phyloP scores from a whole-genome alignment of 35 echinoderm and acorn worm species.

The Heliocidaris tuberculata region DNA sequence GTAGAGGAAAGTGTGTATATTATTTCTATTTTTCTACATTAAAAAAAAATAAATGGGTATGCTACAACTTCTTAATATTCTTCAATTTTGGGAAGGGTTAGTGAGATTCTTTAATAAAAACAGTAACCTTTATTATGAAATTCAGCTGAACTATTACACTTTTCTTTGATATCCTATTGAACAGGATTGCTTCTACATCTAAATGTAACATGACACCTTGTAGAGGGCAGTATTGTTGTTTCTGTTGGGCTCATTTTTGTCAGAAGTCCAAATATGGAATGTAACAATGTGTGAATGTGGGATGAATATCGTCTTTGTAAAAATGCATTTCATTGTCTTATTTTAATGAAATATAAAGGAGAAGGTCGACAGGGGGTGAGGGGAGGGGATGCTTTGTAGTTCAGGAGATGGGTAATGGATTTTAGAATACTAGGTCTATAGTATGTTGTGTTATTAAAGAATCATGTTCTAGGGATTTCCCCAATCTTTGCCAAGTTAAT shows the following conservation, averaged over 20 bases:
- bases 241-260: background rate
- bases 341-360: no score
- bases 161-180: background rate
- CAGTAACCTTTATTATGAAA: background rate
- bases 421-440: background rate
- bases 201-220: background rate
- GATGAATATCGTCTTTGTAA: no score
- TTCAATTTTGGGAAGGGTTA: no score
- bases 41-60: no score
- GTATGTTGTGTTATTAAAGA: background rate
- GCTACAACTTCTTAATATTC: no score
- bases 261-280: no score
- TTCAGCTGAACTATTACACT: background rate
- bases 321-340: no score
- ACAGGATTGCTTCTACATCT: background rate
- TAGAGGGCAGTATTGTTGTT: slow-evolving; percentile 8
- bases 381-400: background rate
- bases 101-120: no score
- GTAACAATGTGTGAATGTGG: no score
- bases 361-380: background rate
- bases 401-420: background rate
- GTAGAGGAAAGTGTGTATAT: no score
- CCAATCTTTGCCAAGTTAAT: background rate
- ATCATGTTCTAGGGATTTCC: background rate
- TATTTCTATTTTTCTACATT: no score